A percentile compares a stretch with the other conserved stretches of the same genome.
These are phyloP conservation scores for Lampropteryx suffumata DNA, from an alignment of 2,888 invertebrate species.

Conservation along the genomic window DNA sequence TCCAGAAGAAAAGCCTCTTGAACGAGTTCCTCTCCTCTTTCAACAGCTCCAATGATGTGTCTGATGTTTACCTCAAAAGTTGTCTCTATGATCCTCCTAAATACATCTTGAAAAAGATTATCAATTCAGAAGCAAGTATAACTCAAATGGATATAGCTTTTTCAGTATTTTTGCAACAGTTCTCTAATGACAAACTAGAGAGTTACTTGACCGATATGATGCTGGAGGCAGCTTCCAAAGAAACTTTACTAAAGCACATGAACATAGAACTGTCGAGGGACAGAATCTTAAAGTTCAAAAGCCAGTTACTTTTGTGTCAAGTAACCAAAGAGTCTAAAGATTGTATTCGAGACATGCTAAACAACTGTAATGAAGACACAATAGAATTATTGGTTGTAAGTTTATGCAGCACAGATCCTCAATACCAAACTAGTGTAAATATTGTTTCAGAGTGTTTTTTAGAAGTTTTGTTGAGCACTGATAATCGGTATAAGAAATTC, in stretches of 20 bases:
- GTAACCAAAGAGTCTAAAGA: constrained; percentile 45
- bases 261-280: constrained; percentile 50
- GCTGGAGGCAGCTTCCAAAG: constrained; percentile 66
- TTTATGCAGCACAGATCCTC: constrained; percentile 50
- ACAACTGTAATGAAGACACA: constrained; percentile 46
- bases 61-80: constrained; percentile 47
- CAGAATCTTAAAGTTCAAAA: constrained; percentile 57
- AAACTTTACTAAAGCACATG: constrained; percentile 57
- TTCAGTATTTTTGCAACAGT: constrained; percentile 57
- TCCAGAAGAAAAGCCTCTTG: constrained; percentile 66
- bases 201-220: constrained; percentile 60
- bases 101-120: constrained; percentile 64
- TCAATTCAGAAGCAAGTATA: constrained; percentile 56
- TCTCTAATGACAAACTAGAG: constrained; percentile 58
- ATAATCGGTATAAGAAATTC: constrained; percentile 49
- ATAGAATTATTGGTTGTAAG: constrained; percentile 59
- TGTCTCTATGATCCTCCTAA: constrained; percentile 66
- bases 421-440: constrained; percentile 40
- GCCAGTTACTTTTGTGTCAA: constrained; percentile 53
- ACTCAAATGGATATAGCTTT: constrained; percentile 56
- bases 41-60: constrained; percentile 42
- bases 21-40: constrained; percentile 64
- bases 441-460: constrained; percentile 46
- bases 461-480: constrained; percentile 47
- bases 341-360: constrained; percentile 45